Base-by-base conservation (phyloP, 2,113 vertebrate genomes). In the Manacus vitellinus region DNA sequence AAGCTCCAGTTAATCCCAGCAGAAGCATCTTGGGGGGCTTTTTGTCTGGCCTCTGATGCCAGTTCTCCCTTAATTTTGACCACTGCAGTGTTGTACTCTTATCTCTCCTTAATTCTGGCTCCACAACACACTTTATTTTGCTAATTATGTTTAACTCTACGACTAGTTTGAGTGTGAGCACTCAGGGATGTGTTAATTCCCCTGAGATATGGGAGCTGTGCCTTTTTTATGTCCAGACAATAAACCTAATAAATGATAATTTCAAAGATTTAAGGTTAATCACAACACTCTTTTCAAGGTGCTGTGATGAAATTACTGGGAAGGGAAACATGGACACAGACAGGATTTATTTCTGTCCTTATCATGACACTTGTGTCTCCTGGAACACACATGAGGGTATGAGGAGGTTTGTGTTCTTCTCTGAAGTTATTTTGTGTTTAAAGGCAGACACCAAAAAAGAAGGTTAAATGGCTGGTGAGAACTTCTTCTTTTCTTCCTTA, bases 391-490 rank as follows among this genome's bases (percentile, higher is more conserved):
- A 28, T 0, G 30, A 33, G 27, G 37, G 9, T 39, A 30, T 31
- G 65, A 81, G 41, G 28, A 68, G 65, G 21, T 58, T 78, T 15
- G 8, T 54, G 70, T 52, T 85, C 17, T 51, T 82, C 59, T 84
- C 33, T 88, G 35, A 52, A 37, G n/a, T 70, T 72, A 31, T 39
- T 65, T 65, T 67, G 22, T 49, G 16, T 68, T 93, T 81, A 43
- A 73, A 89, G 35, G 56, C 67, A 88, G 58, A 62, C 1, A 10
- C 58, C 61, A 12, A 61, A 85, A 58, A 6, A 51, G 54, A 39
- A 89, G 78, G 87, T 94, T 94, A 95, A 96, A 89, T 46, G 25
- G 68, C n/a, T 43, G 46, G 46, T 9, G 14, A 85, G 54, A 92
- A 61, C 10, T 25, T 77, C 54, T 89, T 47, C 27, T 37, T 33